Evolutionary conservation across 2,888 invertebrate genomes (phyloP).

Genomic region (Cyaniris semiargus): DNA sequence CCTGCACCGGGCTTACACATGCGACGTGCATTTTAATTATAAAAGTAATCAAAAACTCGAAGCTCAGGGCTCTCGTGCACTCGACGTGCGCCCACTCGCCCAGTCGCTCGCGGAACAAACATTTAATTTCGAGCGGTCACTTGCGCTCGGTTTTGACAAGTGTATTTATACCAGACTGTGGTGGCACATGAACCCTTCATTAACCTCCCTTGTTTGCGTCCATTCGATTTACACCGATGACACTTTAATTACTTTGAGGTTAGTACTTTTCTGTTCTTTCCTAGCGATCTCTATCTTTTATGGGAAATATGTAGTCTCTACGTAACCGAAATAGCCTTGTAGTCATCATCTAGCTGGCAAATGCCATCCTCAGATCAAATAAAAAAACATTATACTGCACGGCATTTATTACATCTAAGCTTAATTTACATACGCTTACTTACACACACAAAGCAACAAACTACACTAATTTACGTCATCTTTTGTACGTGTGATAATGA

Average conservation of each 20-base stretch:
- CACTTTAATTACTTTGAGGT: background rate
- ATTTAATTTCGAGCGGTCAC: constrained; percentile 61
- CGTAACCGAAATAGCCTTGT: background rate
- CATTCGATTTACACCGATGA: background rate
- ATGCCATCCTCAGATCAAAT: background rate
- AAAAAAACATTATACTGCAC: background rate
- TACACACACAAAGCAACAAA: too few species aligned
- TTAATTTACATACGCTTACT: too few species aligned
- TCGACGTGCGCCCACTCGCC: constrained; percentile 37
- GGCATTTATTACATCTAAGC: too few species aligned
- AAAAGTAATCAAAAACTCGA: constrained; percentile 48
- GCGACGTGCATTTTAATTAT: constrained; percentile 47
- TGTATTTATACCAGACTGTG: constrained; percentile 44
- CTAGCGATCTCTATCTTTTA: background rate
- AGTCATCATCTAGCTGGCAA: background rate
- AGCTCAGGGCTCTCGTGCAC: constrained; percentile 41
- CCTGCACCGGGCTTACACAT: constrained; percentile 23
- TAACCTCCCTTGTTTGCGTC: background rate
- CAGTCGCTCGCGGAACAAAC: constrained; percentile 51
- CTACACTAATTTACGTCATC: too few species aligned
- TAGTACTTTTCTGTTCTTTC: background rate
- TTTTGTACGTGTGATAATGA: too few species aligned
- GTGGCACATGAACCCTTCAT: background rate
- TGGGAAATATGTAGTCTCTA: background rate
- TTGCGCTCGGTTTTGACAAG: constrained; percentile 49